phyloP scores from a whole-genome alignment of 2,888 invertebrate genomes.

The Corbicula japonica region DNA sequence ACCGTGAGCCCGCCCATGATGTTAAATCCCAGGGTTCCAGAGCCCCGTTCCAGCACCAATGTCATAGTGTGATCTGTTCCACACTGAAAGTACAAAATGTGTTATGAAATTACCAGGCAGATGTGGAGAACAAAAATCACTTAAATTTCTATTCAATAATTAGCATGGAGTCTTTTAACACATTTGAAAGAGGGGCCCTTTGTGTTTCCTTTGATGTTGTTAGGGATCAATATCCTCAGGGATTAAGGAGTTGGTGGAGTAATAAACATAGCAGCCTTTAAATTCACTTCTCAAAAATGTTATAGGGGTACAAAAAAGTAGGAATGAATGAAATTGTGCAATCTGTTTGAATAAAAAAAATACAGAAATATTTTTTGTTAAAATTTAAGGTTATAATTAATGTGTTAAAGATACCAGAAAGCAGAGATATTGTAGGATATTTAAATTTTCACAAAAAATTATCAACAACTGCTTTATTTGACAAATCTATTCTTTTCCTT shows the following conservation, averaged over 20 bases:
- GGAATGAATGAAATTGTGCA: too few relatives aligned
- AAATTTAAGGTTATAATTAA: too few relatives aligned
- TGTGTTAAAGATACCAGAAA: too few relatives aligned
- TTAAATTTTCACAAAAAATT: too few relatives aligned
- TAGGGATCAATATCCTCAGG: slow-evolving; percentile 29
- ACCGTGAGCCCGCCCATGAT: slow-evolving; percentile 81
- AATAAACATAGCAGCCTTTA: slow-evolving; percentile 28
- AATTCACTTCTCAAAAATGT: slow-evolving; percentile 26
- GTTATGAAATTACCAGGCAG: slow-evolving; percentile 37
- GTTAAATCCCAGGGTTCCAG: slow-evolving; percentile 80
- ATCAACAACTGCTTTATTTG: too few relatives aligned
- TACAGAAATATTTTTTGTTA: too few relatives aligned
- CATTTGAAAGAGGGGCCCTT: slow-evolving; percentile 35
- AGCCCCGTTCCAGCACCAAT: slow-evolving; percentile 71
- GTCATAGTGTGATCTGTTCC: slow-evolving; percentile 66
- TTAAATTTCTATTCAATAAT: slow-evolving; percentile 49
- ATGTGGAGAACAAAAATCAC: slow-evolving; percentile 40
- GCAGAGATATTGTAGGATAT: too few relatives aligned
- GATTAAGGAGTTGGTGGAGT: slow-evolving; percentile 21
- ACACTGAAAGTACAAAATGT: slow-evolving; percentile 56
- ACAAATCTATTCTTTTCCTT: too few relatives aligned
- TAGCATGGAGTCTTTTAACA: slow-evolving; percentile 41
- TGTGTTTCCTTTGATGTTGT: slow-evolving; percentile 36
- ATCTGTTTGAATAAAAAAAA: too few relatives aligned
- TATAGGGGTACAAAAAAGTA: too few relatives aligned